Conservation (phyloP, 2,797 vertebrate genomes). For the Amblyopsis hoosieri region DNA sequence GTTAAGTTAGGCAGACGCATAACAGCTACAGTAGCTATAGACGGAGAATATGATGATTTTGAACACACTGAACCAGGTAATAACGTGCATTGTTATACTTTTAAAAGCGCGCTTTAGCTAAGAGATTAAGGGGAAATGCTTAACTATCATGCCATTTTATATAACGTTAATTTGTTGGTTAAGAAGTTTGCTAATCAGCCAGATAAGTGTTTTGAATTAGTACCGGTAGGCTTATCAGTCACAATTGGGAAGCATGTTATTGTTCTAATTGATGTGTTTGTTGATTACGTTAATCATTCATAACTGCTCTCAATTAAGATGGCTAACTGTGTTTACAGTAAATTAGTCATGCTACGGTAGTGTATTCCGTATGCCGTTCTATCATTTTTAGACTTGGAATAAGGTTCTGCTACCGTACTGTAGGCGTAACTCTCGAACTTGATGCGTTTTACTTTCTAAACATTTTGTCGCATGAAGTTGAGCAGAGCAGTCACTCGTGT, state of each 20-base stretch:
- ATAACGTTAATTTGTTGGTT: too few relatives aligned
- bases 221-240: not conserved
- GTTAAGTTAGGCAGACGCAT: too few relatives aligned
- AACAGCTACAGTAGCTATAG: too few relatives aligned
- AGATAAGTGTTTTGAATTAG: not conserved
- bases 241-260: not conserved
- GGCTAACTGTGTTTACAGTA: too few relatives aligned
- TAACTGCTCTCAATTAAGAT: too few relatives aligned
- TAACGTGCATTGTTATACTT: conserved; percentile 22
- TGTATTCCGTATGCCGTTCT: not conserved
- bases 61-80: conserved; percentile 71
- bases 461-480: conserved; percentile 20
- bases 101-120: not conserved
- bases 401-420: conserved; percentile 1
- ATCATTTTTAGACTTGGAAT: not conserved
- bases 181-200: not conserved
- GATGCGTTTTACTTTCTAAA: conserved; percentile 16
- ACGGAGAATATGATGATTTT: conserved; percentile 59
- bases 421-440: conserved; percentile 19
- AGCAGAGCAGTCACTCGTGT: conserved; percentile 55
- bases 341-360: too few relatives aligned
- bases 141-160: too few relatives aligned
- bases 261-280: not conserved
- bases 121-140: too few relatives aligned
- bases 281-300: too few relatives aligned